Conservation (phyloP, 2,113 vertebrate genomes). For the Daboia siamensis region DNA sequence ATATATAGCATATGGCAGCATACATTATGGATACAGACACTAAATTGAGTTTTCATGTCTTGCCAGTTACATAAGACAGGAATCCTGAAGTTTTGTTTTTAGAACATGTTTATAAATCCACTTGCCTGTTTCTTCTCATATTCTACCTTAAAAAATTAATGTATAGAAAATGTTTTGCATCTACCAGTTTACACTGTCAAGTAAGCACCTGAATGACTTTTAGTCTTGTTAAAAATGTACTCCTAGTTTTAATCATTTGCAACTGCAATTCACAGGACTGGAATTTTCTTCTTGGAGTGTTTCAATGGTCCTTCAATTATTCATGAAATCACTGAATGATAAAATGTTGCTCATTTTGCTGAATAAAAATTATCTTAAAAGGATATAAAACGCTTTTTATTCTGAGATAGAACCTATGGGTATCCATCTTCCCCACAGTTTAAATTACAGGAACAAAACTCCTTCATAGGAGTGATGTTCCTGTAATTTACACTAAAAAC, state of each 20-base stretch:
- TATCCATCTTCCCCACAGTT: slow-evolving; percentile 1
- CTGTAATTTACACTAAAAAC: slow-evolving; percentile 3
- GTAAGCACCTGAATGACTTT: slow-evolving; percentile 31
- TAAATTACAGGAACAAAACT: background rate
- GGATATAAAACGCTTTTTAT: slow-evolving; percentile 5
- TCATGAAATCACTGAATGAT: slow-evolving; percentile 34
- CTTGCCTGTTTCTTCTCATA: background rate
- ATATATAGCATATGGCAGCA: slow-evolving; percentile 20
- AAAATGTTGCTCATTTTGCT: slow-evolving; percentile 34
- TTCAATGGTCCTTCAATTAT: slow-evolving; percentile 41
- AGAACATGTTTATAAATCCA: slow-evolving; percentile 17
- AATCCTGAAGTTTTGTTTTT: slow-evolving; percentile 23
- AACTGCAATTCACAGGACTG: slow-evolving; percentile 40
- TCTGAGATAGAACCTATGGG: fast-evolving
- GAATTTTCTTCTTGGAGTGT: slow-evolving; percentile 37
- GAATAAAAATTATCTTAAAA: slow-evolving; percentile 1
- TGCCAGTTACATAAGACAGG: background rate
- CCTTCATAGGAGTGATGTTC: background rate
- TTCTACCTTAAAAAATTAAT: slow-evolving; percentile 33
- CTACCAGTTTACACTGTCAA: slow-evolving; percentile 47
- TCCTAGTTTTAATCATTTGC: slow-evolving; percentile 45
- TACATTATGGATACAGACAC: background rate
- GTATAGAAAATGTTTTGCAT: slow-evolving; percentile 35
- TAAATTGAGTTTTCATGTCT: slow-evolving; percentile 1
- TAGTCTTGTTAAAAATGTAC: slow-evolving; percentile 27